Evolutionary conservation across 2,797 vertebrate species (phyloP).

Genomic region (Megalops cyprinoides): DNA sequence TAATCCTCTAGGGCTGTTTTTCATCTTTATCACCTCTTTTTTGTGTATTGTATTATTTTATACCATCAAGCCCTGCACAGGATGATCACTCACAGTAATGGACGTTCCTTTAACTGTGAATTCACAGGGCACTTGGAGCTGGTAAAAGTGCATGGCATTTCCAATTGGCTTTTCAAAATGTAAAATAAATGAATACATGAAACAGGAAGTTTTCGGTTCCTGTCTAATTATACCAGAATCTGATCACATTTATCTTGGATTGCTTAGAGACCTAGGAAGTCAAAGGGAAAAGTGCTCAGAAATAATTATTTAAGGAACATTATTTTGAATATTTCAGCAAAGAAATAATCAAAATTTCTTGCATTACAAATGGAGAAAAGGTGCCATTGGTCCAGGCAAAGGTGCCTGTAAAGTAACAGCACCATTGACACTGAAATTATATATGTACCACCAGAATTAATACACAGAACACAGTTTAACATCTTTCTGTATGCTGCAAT

Average conservation of each 20-base stretch:
- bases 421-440: too few relatives aligned
- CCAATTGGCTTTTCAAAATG: slow-evolving; percentile 23
- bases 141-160: slow-evolving; percentile 23
- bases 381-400: too few relatives aligned
- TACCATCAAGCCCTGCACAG: slow-evolving; percentile 60
- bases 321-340: background rate
- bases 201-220: background rate
- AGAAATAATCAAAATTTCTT: background rate
- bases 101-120: slow-evolving; percentile 54
- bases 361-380: too few relatives aligned
- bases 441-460: too few relatives aligned
- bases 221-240: background rate
- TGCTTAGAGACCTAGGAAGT: background rate
- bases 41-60: slow-evolving; percentile 65
- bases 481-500: slow-evolving; percentile 38
- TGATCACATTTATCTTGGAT: background rate
- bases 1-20: slow-evolving; percentile 59
- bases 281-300: background rate
- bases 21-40: slow-evolving; percentile 55
- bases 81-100: slow-evolving; percentile 69
- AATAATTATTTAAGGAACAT: background rate
- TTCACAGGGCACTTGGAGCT: slow-evolving; percentile 30
- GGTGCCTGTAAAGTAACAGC: too few relatives aligned
- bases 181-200: background rate
- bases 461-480: too few relatives aligned